Base-by-base conservation (phyloP, 2,888 invertebrate genomes). In the Marasmarcha lunaedactyla region DNA sequence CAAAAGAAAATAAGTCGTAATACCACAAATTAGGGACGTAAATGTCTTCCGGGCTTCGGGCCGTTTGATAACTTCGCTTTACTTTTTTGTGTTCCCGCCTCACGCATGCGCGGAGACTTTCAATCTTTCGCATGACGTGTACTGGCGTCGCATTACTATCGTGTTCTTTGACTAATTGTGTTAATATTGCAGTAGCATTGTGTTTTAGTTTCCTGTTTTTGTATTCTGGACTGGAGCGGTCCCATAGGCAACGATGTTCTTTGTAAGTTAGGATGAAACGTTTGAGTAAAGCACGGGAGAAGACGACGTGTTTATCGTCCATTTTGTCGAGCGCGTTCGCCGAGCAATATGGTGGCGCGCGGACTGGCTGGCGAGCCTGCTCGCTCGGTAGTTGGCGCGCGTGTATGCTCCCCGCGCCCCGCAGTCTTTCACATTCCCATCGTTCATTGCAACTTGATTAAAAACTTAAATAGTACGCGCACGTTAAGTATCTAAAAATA, bases 41-140 rank as follows among this genome's bases (percentile, higher is more conserved):
- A 0, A 71, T 41, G 6, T 72, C 71, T 0, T 64, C 63, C 0
- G 59, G 57, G 2, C 44, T 49, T 1, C 47, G 51, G 10, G 71
- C 63, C 26, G 46, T 49, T 2, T 44, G 51, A 2, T 62, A 59
- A 42, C 74, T 74, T 11, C 67, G 65, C 15, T 53, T 48, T 2
- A 78, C 71, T 27, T 62, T 59, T 42, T 69, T 76, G 44, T 63
- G 59, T 41, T 78, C 79, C 30, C 79, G 56, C 5, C 79, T 54
- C 44, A 74, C 70, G 47, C 79, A 78, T 5, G 79, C 76, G 20
- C 79, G 65, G 44, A 81, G 47, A 48, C 78, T 79, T 51, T 79
- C 79, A 30, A 81, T 76, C 52, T 79, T 79, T 39, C 78, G 61
- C 47, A 78, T 46, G 2, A 79, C 67, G 38, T 78, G 77, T 2